phyloP scores from a whole-genome alignment of 2,888 invertebrate genomes.

The Clunio marinus region DNA sequence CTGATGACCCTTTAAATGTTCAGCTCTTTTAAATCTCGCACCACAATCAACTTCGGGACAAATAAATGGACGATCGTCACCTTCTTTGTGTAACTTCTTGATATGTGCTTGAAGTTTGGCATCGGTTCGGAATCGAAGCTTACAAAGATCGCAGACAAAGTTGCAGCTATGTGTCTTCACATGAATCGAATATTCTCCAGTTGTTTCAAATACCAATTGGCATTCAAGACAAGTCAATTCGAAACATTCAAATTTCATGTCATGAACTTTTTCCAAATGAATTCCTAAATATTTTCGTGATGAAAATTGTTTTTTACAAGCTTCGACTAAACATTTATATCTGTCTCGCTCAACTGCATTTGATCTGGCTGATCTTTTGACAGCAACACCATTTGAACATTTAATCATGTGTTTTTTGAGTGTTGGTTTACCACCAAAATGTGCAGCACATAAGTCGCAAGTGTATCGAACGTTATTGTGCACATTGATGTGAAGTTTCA shows the following conservation, averaged over 20 bases:
- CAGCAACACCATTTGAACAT: constrained; percentile 13
- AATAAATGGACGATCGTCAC: constrained; percentile 27
- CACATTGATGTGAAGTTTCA: constrained; percentile 16
- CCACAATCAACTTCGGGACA: constrained; percentile 15
- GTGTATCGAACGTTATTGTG: background rate
- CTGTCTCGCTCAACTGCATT: background rate
- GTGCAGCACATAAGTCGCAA: constrained; percentile 16
- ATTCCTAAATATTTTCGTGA: constrained; percentile 20
- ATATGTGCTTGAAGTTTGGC: constrained; percentile 16
- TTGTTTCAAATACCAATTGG: constrained; percentile 14
- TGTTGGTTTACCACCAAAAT: constrained; percentile 9
- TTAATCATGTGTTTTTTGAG: constrained; percentile 30
- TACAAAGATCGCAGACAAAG: constrained; percentile 27
- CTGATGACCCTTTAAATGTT: constrained; percentile 24
- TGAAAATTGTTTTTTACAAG: constrained; percentile 11
- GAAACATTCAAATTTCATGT: constrained; percentile 14
- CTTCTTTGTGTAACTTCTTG: constrained; percentile 15
- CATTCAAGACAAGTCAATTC: constrained; percentile 31
- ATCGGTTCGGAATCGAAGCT: constrained; percentile 28
- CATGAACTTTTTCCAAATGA: constrained; percentile 29
- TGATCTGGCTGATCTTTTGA: background rate
- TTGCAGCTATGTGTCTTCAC: constrained; percentile 29
- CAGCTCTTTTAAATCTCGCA: constrained; percentile 32
- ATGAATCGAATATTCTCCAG: constrained; percentile 25
- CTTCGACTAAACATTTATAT: constrained; percentile 33